Evolutionary conservation across 1,140 invertebrate species (phyloP).

Genomic region (Drosophila mojavensis): DNA sequence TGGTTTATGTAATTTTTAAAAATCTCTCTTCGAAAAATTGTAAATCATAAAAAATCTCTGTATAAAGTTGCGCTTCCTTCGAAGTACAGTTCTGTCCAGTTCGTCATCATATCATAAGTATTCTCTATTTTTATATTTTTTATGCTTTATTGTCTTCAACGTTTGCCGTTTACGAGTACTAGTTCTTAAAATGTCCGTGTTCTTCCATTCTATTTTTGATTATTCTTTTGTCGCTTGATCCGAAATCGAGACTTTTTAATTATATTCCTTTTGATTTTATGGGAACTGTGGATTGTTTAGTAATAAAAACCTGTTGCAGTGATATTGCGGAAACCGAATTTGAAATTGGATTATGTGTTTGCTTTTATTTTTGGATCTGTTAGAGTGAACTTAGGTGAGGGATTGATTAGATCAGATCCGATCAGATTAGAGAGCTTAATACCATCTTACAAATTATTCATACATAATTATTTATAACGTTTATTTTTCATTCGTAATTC

Average conservation of each 20-base stretch:
- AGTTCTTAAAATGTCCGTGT: slow-evolving; percentile 50
- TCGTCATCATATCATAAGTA: slow-evolving; percentile 55
- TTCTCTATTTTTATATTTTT: slow-evolving; percentile 43
- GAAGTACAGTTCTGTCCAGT: slow-evolving; percentile 24
- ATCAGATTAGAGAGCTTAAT: slow-evolving; percentile 22
- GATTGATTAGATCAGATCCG: slow-evolving; percentile 16
- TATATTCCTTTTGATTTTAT: slow-evolving; percentile 1
- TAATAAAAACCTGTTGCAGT: slow-evolving; percentile 37
- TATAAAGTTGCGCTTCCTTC: slow-evolving; percentile 41
- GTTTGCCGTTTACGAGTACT: slow-evolving; percentile 58
- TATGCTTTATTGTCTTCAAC: slow-evolving; percentile 78
- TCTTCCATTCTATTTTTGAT: slow-evolving; percentile 33
- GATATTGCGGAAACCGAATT: slow-evolving; percentile 66
- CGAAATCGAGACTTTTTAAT: slow-evolving; percentile 34
- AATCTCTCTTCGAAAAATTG: slow-evolving; percentile 5
- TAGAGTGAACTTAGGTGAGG: slow-evolving; percentile 43
- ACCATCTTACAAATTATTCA: slow-evolving; percentile 67
- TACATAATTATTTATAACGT: slow-evolving; percentile 40
- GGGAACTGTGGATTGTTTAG: background rate
- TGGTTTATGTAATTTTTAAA: background rate
- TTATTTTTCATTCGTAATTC: slow-evolving; percentile 38
- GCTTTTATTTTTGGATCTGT: background rate
- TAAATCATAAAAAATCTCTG: slow-evolving; percentile 20
- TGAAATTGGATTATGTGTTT: slow-evolving; percentile 15
- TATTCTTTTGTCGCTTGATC: slow-evolving; percentile 31